phyloP scores from a whole-genome alignment of 2,113 vertebrate species.

The Castor canadensis region DNA sequence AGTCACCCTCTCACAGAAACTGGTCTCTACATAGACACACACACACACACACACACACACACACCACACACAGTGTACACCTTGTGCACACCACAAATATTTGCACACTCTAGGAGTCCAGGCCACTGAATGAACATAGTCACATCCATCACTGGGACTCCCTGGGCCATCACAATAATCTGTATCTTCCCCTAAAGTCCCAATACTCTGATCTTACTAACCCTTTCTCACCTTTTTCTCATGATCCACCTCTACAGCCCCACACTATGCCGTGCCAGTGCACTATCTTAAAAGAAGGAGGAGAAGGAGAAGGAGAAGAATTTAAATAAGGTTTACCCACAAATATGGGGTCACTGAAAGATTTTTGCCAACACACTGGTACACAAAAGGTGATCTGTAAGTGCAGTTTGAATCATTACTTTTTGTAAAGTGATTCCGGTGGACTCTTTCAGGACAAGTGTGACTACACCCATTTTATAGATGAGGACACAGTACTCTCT shows the following conservation, averaged over 20 bases:
- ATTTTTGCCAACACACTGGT: neutral
- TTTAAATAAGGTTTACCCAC: neutral
- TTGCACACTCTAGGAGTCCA: neutral
- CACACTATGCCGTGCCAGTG: neutral
- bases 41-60: neutral
- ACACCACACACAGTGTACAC: neutral
- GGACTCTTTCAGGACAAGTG: neutral
- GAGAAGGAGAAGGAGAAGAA: too few species aligned
- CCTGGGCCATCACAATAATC: too few species aligned
- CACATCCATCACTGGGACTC: neutral
- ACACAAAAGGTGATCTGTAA: conserved; percentile 19
- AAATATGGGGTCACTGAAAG: neutral
- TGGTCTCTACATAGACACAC: neutral
- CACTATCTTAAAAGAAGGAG: too few species aligned
- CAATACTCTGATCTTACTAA: neutral
- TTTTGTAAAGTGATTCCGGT: neutral
- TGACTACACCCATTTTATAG: neutral
- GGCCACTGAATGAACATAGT: neutral
- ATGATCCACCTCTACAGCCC: too few species aligned
- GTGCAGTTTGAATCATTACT: neutral
- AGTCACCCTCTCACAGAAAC: neutral
- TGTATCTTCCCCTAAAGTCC: neutral
- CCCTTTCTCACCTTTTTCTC: neutral
- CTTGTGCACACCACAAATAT: neutral
- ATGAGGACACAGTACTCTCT: neutral